phyloP scores from a whole-genome alignment of 2,888 invertebrate genomes.

The Empis stercorea region DNA sequence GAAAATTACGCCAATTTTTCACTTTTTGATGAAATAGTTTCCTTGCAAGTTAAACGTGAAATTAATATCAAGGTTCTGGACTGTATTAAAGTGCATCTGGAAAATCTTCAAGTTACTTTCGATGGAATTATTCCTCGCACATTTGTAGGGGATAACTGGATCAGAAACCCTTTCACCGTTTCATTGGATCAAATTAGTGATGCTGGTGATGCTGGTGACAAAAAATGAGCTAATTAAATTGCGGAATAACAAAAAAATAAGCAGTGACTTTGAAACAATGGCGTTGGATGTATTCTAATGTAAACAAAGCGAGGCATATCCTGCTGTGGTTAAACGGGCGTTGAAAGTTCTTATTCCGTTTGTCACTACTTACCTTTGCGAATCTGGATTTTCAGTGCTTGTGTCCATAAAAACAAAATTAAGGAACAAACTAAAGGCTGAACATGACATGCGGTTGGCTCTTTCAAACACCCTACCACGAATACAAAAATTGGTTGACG shows the following conservation, averaged over 20 bases:
- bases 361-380: background rate
- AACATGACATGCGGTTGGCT: background rate
- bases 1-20: background rate
- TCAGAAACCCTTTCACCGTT: background rate
- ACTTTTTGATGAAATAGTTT: background rate
- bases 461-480: background rate
- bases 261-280: background rate
- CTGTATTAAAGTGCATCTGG: background rate
- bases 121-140: background rate
- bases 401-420: background rate
- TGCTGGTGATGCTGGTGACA: background rate
- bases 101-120: background rate
- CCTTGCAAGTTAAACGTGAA: background rate
- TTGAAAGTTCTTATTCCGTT: too few relatives aligned
- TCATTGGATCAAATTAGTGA: background rate
- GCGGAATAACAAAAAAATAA: background rate
- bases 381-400: background rate
- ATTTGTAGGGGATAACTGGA: background rate
- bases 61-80: background rate
- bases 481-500: background rate
- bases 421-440: background rate
- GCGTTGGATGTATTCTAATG: background rate
- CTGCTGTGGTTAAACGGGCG: too few relatives aligned
- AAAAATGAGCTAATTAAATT: background rate
- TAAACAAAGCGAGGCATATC: too few relatives aligned